A percentile compares a stretch with the other conserved stretches of the same genome.
Conservation (phyloP, 1,140 invertebrate species). For the Hycleus cichorii region DNA sequence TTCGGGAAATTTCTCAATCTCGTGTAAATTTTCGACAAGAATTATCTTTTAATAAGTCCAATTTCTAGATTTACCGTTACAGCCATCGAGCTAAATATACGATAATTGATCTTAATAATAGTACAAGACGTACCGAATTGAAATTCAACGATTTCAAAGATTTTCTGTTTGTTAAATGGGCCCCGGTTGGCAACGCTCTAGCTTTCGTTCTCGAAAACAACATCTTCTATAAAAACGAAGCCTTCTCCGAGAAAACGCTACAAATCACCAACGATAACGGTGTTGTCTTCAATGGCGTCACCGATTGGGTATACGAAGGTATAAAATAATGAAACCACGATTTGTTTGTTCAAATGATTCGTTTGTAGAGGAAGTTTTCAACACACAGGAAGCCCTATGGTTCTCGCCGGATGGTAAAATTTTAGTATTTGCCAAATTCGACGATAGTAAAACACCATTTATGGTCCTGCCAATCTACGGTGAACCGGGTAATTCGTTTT, state of each 20-base stretch:
- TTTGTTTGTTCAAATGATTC: background rate
- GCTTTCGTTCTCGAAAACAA: conserved; percentile 76
- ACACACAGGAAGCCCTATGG: conserved; percentile 79
- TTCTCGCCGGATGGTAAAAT: conserved; percentile 76
- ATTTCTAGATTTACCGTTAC: conserved; percentile 48
- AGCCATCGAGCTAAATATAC: conserved; percentile 50
- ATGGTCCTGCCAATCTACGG: conserved; percentile 62
- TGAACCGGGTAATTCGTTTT: conserved; percentile 53
- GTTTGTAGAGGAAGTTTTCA: conserved; percentile 81
- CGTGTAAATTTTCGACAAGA: background rate
- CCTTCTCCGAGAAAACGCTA: background rate
- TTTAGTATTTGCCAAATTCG: conserved; percentile 75
- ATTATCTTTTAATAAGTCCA: conserved; percentile 37
- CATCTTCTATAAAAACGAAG: conserved; percentile 47
- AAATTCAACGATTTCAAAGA: conserved; percentile 8
- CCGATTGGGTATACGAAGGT: conserved; percentile 81
- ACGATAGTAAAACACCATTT: conserved; percentile 63
- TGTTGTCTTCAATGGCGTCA: conserved; percentile 64
- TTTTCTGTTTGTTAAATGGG: conserved; percentile 57
- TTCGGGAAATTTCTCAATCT: no score
- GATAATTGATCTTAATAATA: conserved; percentile 47
- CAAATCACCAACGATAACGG: conserved; percentile 48
- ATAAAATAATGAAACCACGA: background rate
- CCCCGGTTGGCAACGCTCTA: conserved; percentile 59
- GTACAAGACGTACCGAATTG: conserved; percentile 26